A percentile compares a stretch with the other conserved stretches of the same genome.
Conservation (phyloP, 2,888 invertebrate genomes). For the Eristalis intricaria region DNA sequence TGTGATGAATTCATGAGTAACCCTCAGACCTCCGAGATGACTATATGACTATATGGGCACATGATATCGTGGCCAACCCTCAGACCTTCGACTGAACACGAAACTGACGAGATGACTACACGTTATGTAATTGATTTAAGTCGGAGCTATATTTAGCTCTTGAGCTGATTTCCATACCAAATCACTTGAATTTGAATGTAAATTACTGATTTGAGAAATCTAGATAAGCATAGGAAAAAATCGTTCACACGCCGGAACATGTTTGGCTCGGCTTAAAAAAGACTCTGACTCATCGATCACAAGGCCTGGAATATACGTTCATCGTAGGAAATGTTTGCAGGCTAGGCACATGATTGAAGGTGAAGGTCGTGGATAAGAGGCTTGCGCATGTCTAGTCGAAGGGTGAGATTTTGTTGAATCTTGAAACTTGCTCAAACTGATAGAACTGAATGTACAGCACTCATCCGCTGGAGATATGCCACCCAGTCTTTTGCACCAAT, state of each 20-base stretch:
- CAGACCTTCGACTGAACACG: no score
- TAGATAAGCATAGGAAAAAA: conserved; percentile 14
- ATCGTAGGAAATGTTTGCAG: conserved; percentile 6
- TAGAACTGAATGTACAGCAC: no score
- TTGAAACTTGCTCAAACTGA: neutral
- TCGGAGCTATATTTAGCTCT: neutral
- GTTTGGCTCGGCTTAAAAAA: neutral
- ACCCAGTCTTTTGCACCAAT: no score
- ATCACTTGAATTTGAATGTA: conserved; percentile 26
- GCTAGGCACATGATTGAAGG: neutral
- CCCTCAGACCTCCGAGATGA: neutral
- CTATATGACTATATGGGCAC: no score
- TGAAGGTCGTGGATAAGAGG: conserved; percentile 23
- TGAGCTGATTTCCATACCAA: conserved; percentile 42
- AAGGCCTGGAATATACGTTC: conserved; percentile 2
- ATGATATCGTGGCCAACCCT: no score
- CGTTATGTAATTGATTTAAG: neutral
- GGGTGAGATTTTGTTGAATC: neutral
- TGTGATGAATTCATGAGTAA: neutral
- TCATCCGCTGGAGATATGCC: no score
- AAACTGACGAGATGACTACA: neutral
- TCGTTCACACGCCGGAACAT: conserved; percentile 16
- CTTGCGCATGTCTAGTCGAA: neutral
- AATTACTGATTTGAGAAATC: conserved; percentile 41
- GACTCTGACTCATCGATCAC: conserved; percentile 33